Conservation (phyloP, 2,113 vertebrate genomes). For the Fregata magnificens region DNA sequence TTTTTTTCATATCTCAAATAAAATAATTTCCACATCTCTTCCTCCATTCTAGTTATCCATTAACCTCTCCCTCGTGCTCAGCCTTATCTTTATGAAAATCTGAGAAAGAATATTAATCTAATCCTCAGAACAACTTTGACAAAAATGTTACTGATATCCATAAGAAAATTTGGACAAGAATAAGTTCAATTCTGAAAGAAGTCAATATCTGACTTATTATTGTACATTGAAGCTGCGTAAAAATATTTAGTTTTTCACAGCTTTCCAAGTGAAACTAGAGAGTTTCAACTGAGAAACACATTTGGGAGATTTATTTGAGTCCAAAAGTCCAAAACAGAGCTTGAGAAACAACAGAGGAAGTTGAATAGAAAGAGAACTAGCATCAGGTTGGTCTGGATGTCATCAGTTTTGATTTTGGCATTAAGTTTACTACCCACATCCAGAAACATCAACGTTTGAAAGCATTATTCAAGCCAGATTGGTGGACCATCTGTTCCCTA, state of each 20-base stretch:
- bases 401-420: background rate
- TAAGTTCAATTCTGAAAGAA: background rate
- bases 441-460: background rate
- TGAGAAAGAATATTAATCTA: background rate
- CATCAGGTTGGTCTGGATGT: background rate
- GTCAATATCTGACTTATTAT: background rate
- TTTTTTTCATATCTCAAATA: background rate
- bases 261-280: background rate
- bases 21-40: background rate
- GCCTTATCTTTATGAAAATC: background rate
- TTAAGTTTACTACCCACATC: background rate
- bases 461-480: background rate
- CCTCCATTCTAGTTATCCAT: background rate
- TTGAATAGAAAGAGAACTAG: background rate
- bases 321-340: background rate
- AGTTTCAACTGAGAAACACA: background rate
- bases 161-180: background rate
- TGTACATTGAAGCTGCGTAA: background rate
- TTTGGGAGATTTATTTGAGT: background rate
- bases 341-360: background rate
- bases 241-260: background rate
- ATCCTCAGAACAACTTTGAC: background rate
- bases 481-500: background rate
- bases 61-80: background rate
- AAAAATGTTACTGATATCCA: background rate